Evolutionary conservation across 2,113 vertebrate species (phyloP).

Genomic region (Budorcas taxicolor): DNA sequence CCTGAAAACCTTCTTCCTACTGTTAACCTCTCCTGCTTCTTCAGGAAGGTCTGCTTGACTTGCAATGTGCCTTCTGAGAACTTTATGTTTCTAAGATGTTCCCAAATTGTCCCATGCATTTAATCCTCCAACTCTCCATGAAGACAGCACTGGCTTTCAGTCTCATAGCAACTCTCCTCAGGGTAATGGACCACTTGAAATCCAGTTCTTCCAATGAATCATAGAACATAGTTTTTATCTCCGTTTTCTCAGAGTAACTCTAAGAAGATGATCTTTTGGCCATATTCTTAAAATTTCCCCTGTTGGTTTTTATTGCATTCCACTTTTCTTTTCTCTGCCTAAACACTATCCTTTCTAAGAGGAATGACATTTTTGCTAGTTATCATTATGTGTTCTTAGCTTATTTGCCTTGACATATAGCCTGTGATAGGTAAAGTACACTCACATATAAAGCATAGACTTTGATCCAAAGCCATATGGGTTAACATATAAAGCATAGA

Average conservation of each 20-base stretch:
- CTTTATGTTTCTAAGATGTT: not conserved
- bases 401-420: constrained; percentile 5
- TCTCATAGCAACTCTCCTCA: constrained; percentile 50
- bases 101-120: not conserved
- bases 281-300: not conserved
- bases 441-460: not conserved
- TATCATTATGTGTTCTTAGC: not conserved
- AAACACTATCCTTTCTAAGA: not conserved
- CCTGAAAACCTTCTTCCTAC: not conserved
- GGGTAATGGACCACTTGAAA: constrained; percentile 47
- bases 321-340: not conserved
- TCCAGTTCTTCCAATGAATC: not conserved
- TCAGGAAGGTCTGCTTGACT: not conserved
- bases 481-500: not conserved
- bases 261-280: constrained; percentile 7
- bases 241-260: constrained; percentile 36
- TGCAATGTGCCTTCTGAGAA: not conserved
- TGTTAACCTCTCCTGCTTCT: not conserved
- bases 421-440: not conserved
- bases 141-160: not conserved
- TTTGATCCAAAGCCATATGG: not conserved
- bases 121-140: not conserved
- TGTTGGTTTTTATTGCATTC: constrained; percentile 23
- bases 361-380: not conserved
- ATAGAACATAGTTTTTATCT: not conserved